A percentile compares a stretch with the other conserved stretches of the same genome.
Conservation (phyloP, 2,888 invertebrate species). For the Tridacna gigas region DNA sequence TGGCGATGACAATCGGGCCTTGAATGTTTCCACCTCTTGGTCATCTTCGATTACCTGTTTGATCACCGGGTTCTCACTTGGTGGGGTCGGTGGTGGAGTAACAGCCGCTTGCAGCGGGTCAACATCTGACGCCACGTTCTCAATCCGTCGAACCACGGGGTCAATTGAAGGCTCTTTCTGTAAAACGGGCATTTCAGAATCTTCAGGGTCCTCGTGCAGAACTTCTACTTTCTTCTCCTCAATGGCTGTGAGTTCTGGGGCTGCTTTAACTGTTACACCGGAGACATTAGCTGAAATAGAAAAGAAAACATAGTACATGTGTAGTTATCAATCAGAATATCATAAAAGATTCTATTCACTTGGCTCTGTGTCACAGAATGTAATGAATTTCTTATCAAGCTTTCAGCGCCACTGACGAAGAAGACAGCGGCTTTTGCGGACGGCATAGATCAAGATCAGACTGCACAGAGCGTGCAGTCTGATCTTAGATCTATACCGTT, state of each 20-base stretch:
- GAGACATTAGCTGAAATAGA: constrained; percentile 13
- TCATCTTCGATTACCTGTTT: constrained; percentile 31
- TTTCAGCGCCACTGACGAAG: no score
- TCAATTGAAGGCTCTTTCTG: constrained; percentile 36
- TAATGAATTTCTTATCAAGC: no score
- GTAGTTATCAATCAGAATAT: no score
- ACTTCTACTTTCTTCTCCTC: constrained; percentile 25
- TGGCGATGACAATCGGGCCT: constrained; percentile 43
- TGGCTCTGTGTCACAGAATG: no score
- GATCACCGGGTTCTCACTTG: constrained; percentile 33
- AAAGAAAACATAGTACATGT: neutral
- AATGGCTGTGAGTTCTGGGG: constrained; percentile 32
- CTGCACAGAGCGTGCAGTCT: no score
- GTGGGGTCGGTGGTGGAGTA: constrained; percentile 61
- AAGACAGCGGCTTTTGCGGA: no score
- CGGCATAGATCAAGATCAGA: no score
- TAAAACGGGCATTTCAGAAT: constrained; percentile 58
- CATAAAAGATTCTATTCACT: no score
- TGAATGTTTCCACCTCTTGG: constrained; percentile 45
- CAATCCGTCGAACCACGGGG: neutral
- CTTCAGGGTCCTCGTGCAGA: constrained; percentile 26
- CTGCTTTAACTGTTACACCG: constrained; percentile 13
- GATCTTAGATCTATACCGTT: no score
- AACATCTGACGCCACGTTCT: constrained; percentile 2
- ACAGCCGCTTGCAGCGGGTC: constrained; percentile 51